Conservation (phyloP, 2,888 invertebrate genomes). For the Melanophora roralis region DNA sequence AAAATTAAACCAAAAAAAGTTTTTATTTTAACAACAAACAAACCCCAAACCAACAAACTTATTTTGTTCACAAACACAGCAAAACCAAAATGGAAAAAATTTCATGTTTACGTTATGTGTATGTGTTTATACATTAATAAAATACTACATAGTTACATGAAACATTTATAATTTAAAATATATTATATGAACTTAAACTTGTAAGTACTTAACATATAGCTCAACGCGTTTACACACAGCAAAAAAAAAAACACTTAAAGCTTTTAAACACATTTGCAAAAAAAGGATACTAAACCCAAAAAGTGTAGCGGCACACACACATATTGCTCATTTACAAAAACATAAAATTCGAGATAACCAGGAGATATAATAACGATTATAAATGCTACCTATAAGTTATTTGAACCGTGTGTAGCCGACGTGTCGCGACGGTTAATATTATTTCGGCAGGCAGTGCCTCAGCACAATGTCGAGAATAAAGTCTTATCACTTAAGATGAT, state of each 20-base stretch:
- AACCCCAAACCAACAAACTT: slow-evolving; percentile 41
- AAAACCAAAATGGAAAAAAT: slow-evolving; percentile 16
- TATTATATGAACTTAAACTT: slow-evolving; percentile 46
- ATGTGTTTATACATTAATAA: slow-evolving; percentile 31
- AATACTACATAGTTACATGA: slow-evolving; percentile 46
- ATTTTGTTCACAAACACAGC: slow-evolving; percentile 21
- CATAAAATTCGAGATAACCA: background rate
- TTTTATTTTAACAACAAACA: slow-evolving; percentile 10
- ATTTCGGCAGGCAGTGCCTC: too few relatives aligned
- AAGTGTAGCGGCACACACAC: background rate
- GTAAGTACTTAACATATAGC: slow-evolving; percentile 54
- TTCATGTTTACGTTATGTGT: background rate
- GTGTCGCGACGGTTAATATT: too few relatives aligned
- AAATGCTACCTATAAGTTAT: background rate
- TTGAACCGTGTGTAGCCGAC: too few relatives aligned
- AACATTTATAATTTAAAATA: slow-evolving; percentile 57
- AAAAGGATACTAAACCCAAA: slow-evolving; percentile 37
- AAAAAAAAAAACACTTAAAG: too few relatives aligned
- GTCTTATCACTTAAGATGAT: too few relatives aligned
- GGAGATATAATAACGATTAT: background rate
- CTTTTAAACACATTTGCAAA: slow-evolving; percentile 2
- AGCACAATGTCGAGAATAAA: too few relatives aligned
- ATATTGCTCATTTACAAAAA: slow-evolving; percentile 5
- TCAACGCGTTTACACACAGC: background rate
- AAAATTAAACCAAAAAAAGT: slow-evolving; percentile 4